Base-by-base conservation (phyloP, 2,113 vertebrate genomes). In the Epinephelus lanceolatus region DNA sequence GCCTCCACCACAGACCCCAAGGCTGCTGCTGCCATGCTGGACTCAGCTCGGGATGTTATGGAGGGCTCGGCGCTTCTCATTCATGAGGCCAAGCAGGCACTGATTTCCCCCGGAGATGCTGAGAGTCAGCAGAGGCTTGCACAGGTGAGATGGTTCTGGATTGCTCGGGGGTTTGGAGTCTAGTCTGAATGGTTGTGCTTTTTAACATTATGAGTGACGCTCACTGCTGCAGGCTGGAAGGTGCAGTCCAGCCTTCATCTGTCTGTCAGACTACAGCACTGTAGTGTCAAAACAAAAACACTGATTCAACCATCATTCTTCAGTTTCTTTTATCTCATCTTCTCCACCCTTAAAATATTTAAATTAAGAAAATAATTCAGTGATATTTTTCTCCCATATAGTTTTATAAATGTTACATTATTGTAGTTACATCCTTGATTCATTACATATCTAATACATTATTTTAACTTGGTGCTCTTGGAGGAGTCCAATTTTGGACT, bases 51-150 rank as follows among this genome's bases (percentile, higher is more conserved):
- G 18, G 97, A 99, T 0, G 98, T 99, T 37, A 99, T 99, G 98
- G 98, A 99, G 76, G 98, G 98, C 62, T 99, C 98, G 0, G 97
- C 96, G 6, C 95, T 99, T 91, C 97, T 99, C 68, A 98, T 99
- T 76, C 96, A 98, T 4, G 98, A 99, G 90, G 98, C 98, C 25
- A 98, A 99, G 86, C 95, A 99, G 93, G 98, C 98, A 0, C 92
- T 99, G 82, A 93, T 96, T 37, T 97, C 95, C 3, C 97, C 97
- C 0, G 98, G 98, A 12, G 98, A 99, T 5, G 96, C 98, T 0
- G 98, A 99, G 88, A 97, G 97, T 63, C 98, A 99, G 87, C 98
- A 99, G 93, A 97, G 98, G 67, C 91, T 99, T 66, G 98, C 98
- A 0, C 98, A 99, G 97, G 98, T 99, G 83, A 95, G 94, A 45